Base-by-base conservation (phyloP, 2,797 vertebrate genomes). In the Ceryle rudis region DNA sequence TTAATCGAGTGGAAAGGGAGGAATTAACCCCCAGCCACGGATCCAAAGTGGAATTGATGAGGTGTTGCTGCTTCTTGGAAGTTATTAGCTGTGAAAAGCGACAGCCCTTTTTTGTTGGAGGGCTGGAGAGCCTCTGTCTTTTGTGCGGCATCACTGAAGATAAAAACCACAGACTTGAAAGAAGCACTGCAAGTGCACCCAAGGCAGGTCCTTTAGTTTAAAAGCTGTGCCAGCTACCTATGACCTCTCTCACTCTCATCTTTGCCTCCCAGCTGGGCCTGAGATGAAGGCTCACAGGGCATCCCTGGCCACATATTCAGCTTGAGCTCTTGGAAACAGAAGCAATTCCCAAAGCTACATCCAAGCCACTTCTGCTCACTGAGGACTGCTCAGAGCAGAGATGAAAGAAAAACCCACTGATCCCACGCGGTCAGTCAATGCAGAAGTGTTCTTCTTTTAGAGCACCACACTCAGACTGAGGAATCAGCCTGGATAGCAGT, bases 351-450 rank as follows among this genome's bases (percentile, higher is more conserved):
- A 11, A 84, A 19, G 31, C 62, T 1, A 1, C 11, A 31, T 44
- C 67, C 72, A 90, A 91, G 51, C 28, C 82, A 67, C 39, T 65
- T 81, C 51, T 57, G 60, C 75, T 88, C 57, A 49, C 22, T 14
- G 66, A 80, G 42, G 29, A 86, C 33, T 25, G 42, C 65, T 90
- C 25, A 33, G 44, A 90, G 60, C 47, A 41, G 46, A 83, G 57
- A 85, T 58, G 28, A 83, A 91, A 91, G 80, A 91, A 90, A 94
- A 91, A 44, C 90, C 90, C 46, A 70, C n/a, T n/a, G 55, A 75
- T 70, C 15, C 64, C 42, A 79, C 35, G 62, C 0, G 67, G 90
- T 67, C 90, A 92, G 28, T 35, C 4, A 3, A 73, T 35, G 71
- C 44, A 95, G 83, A 82, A 6, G 0, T 3, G 14, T 85, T 92